Base-by-base conservation (phyloP, 2,888 invertebrate species). In the Papilio demoleus region DNA sequence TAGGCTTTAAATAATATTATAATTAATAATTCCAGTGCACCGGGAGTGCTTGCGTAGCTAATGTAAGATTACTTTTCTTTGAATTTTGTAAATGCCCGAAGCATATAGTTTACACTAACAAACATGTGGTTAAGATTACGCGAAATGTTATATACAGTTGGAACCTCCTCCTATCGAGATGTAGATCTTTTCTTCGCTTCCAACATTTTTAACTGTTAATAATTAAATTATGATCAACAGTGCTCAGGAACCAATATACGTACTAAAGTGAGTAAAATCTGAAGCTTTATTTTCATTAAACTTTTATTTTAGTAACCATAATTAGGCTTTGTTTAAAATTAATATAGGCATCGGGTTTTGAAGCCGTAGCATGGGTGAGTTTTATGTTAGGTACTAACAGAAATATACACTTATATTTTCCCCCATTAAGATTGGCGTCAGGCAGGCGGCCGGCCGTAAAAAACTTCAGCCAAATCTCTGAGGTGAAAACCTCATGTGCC, bases 361-460 rank as follows among this genome's bases (percentile, higher is more conserved):
- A 60, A 47, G 31, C 66, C 27, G 47, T 17, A 24, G n/a, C 66
- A 6, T 50, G 60, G 66, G 66, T 66, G 45, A 66, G 66, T 36
- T 38, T 63, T 38, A 8, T 31, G 11, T 31, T n/a, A n/a, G n/a
- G n/a, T n/a, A n/a, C n/a, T n/a, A n/a, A n/a, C n/a, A n/a, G n/a
- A n/a, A n/a, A n/a, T n/a, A n/a, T n/a, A n/a, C n/a, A n/a, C n/a
- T n/a, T n/a, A n/a, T n/a, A n/a, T n/a, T n/a, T n/a, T n/a, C n/a
- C n/a, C n/a, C n/a, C n/a, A n/a, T n/a, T n/a, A n/a, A n/a, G n/a
- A n/a, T n/a, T n/a, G n/a, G n/a, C n/a, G n/a, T n/a, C n/a, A n/a
- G n/a, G n/a, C n/a, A n/a, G n/a, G n/a, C n/a, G n/a, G n/a, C n/a
- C n/a, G n/a, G n/a, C n/a, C n/a, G n/a, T n/a, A n/a, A n/a, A n/a